Conservation (phyloP, 2,888 invertebrate species). For the Heterodera filipjevi region DNA sequence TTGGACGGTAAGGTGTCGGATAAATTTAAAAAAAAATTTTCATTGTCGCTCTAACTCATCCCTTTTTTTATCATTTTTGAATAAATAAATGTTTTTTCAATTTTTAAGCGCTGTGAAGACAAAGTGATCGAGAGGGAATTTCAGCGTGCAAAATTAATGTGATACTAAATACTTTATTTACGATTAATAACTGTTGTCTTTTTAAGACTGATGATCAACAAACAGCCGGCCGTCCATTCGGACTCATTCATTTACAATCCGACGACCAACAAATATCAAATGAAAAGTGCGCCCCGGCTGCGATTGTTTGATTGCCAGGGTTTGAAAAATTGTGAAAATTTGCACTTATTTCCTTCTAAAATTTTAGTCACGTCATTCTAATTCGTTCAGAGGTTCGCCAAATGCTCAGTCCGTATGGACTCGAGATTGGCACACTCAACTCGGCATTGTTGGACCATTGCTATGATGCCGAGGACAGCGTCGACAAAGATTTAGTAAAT, state of each 20-base stretch:
- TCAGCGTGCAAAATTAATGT: slow-evolving; percentile 8
- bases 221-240: slow-evolving; percentile 18
- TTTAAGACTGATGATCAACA: neutral
- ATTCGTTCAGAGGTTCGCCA: slow-evolving; percentile 43
- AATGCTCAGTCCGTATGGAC: slow-evolving; percentile 52
- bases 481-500: neutral
- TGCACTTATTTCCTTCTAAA: no score
- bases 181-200: neutral
- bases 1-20: neutral
- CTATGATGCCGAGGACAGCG: neutral
- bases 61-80: no score
- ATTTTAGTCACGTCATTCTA: neutral
- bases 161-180: neutral
- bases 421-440: slow-evolving; percentile 48
- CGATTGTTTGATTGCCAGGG: neutral
- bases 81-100: neutral
- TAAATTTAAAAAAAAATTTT: neutral
- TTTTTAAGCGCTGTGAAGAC: slow-evolving; percentile 4
- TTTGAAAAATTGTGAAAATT: no score
- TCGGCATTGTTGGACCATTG: slow-evolving; percentile 53
- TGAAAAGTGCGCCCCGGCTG: neutral
- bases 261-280: neutral
- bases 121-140: neutral
- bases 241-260: slow-evolving; percentile 4
- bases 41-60: neutral